Conservation (phyloP, 2,113 vertebrate species). For the Cryptomyrus ogoouensis region DNA sequence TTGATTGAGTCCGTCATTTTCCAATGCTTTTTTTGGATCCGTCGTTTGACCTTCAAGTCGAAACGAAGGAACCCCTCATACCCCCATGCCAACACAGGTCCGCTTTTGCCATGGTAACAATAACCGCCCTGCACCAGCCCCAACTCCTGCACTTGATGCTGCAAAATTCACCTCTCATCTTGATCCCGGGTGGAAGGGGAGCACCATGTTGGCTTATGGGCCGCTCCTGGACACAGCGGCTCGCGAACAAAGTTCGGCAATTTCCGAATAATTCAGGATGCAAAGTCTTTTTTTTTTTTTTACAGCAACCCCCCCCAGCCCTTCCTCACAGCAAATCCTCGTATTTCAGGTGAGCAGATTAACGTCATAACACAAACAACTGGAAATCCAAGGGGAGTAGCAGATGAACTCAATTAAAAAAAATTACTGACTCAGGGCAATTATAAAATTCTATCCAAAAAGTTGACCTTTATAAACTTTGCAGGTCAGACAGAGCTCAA, state of each 20-base stretch:
- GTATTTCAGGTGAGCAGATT: not conserved
- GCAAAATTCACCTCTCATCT: conserved; percentile 13
- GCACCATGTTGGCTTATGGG: not conserved
- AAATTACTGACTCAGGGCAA: not conserved
- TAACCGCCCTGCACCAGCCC: not conserved
- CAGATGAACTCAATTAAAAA: not conserved
- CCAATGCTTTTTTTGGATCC: not conserved
- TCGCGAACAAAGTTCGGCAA: not conserved
- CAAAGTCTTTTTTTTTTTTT: not conserved
- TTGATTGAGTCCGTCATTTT: not conserved
- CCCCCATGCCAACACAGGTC: not conserved
- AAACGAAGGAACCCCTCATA: not conserved
- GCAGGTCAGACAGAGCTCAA: not conserved
- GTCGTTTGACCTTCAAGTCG: not conserved
- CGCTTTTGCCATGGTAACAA: not conserved
- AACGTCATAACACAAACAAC: not conserved
- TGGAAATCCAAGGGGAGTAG: not conserved
- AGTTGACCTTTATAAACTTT: conserved; percentile 4
- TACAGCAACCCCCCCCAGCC: not conserved
- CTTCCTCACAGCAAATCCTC: not conserved
- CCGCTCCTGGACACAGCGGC: too few species aligned
- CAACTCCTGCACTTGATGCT: too few species aligned
- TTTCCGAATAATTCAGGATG: not conserved
- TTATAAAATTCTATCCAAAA: not conserved
- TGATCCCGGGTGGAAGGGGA: not conserved